Conservation (phyloP, 2,113 vertebrate species). For the Butorides virescens region DNA sequence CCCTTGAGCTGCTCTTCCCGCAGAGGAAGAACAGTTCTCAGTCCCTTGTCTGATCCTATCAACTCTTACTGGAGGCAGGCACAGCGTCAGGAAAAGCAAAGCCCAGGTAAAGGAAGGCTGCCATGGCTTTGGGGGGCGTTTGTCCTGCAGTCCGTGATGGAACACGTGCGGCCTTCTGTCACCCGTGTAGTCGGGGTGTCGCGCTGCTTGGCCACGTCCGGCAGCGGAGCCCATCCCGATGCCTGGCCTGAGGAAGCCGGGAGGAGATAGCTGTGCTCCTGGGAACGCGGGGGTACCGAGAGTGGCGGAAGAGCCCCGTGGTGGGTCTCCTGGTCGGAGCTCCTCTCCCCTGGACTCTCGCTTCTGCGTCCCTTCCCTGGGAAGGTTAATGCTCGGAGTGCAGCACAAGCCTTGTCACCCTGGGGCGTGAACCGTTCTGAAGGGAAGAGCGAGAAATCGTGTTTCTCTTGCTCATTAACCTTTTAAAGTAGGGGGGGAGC, state of each 20-base stretch:
- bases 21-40: not conserved
- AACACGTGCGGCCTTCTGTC: not conserved
- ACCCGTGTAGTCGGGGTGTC: not conserved
- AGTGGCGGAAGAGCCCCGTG: not conserved
- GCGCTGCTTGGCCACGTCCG: not conserved
- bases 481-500: not conserved
- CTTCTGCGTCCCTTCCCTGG: not conserved
- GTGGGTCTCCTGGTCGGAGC: not conserved
- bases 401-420: not conserved
- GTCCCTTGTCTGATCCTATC: not conserved
- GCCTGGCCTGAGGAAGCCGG: not conserved
- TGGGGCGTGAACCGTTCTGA: too few species aligned
- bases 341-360: not conserved
- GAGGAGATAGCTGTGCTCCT: not conserved
- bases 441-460: not conserved
- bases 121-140: not conserved
- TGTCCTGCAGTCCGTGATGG: not conserved
- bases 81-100: not conserved
- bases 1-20: not conserved
- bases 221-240: not conserved
- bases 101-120: not conserved
- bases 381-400: not conserved
- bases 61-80: not conserved
- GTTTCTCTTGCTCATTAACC: not conserved
- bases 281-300: not conserved